Base-by-base conservation (phyloP, 2,888 invertebrate genomes). In the Aphodius granarius region DNA sequence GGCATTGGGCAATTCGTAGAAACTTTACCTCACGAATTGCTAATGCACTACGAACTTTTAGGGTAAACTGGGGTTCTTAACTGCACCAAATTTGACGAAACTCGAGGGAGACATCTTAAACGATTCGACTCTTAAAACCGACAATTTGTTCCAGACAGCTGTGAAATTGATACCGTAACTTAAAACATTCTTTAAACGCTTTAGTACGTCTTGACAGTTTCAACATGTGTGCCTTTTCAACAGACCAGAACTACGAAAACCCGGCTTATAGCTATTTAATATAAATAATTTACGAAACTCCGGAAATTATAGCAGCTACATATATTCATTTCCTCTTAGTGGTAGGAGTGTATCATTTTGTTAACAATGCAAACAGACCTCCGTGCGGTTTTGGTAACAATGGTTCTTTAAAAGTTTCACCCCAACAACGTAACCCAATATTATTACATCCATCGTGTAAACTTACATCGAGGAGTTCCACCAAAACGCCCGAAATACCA, bases 1-100 rank as follows among this genome's bases (percentile, higher is more conserved):
- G n/a, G 68, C 18, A 22, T 68, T 68, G 68, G 68, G 68, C 68
- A 68, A 68, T 68, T 19, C 68, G 19, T 19, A 19, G 68, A 68
- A 68, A 68, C 68, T 66, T 6, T 66, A 22, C 21, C 20, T 68
- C 68, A n/a, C 68, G 21, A 68, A 68, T 68, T 3, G 43, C 43
- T 13, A 43, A 43, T 43, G 43, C 43, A 43, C 43, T 9, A 43
- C 43, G 13, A 43, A 43, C 9, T 43, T n/a, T 43, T 43, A 1
- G 20, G 16, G 68, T 19, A 16, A 68, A 68, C 68, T 68, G 68
- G 13, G 13, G 6, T 13, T 43, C 43, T 43, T 43, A 43, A 43
- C 6, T n/a, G n/a, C n/a, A n/a, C n/a, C n/a, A 43, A 6, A 13
- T 13, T 43, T 43, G 43, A 2, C 43, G 1, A 6, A 43, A 1